Evolutionary conservation across 2,113 vertebrate species (phyloP), one percentile per base, ranked within the genome.

Genomic region (Rhodinocichla rosea): DNA sequence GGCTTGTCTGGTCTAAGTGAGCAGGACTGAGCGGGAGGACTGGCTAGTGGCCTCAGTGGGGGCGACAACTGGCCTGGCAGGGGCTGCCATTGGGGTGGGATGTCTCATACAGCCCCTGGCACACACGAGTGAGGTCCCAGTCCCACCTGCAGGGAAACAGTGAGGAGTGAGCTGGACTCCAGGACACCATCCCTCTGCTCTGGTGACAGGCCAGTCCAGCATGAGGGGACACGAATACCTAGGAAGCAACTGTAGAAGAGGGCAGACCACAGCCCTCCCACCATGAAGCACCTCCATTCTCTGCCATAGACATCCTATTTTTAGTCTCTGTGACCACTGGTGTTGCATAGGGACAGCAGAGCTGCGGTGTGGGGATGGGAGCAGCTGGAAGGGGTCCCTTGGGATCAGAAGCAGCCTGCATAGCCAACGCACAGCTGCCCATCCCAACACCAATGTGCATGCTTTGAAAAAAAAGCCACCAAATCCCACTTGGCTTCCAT

Each of bases 221-320:
- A 50, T 0, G 0, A 75, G 21, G 42, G 27, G 42, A 71, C 37
- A 15, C 0, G 12, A 45, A 82, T 11, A 35, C 4, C 21, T 30
- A 35, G 39, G 16, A 40, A 69, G 39, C 35, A 75, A 5, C 27
- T 6, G 3, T 1, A 16, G 62, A 24, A 79, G 44, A 76, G 47
- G 62, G 16, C 55, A 91, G 59, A 68, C 28, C 49, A 49, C 0
- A 2, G 52, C 40, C 24, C 39, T 62, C 32, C 60, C 57, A 49
- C 10, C 28, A 16, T 0, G 0, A 30, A 39, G 23, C 11, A 65
- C 60, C 16, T 75, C 63, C 1, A 2, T 30, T 56, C 68, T 65
- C 73, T 3, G 10, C n/a, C 57, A 82, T 24, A 40, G 63, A 73
- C 32, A n/a, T 7, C 28, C 45, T 6, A 0, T 15, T 69, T 78